A percentile compares a stretch with the other conserved stretches of the same genome.
phyloP scores from a whole-genome alignment of 2,113 vertebrate species.

The Thermophis baileyi region DNA sequence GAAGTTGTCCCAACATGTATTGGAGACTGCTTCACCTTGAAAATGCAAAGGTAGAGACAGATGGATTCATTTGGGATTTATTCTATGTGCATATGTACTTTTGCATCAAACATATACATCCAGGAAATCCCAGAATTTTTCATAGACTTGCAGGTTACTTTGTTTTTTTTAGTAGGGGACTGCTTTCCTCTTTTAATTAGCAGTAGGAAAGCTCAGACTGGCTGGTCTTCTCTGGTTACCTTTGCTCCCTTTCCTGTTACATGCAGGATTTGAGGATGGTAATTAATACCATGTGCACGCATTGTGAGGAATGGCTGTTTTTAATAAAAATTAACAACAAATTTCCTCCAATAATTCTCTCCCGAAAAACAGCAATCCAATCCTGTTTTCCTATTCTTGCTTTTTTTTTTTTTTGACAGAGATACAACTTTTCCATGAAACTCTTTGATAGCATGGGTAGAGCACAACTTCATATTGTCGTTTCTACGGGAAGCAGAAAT shows the following conservation, averaged over 20 bases:
- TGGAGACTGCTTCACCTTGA: background rate
- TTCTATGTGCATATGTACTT: background rate
- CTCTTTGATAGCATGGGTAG: fast-evolving
- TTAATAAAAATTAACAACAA: conserved; percentile 22
- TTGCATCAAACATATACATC: background rate
- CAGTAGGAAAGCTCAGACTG: background rate
- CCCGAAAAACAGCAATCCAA: background rate
- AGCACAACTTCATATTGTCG: background rate
- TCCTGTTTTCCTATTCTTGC: background rate
- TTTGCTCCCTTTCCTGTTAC: conserved; percentile 53
- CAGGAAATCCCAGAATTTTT: fast-evolving
- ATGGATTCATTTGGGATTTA: fast-evolving
- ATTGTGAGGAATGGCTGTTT: background rate
- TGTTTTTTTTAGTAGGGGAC: background rate
- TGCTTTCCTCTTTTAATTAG: background rate
- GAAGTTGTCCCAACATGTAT: background rate
- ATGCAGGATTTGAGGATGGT: conserved; percentile 38
- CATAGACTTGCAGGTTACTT: background rate
- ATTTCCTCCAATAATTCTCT: background rate
- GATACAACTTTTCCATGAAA: background rate
- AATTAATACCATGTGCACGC: conserved; percentile 19
- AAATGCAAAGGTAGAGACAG: background rate
- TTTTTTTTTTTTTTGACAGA: background rate
- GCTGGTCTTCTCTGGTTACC: background rate
- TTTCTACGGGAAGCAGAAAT: background rate